Percentiles rank a stretch among this genome's conserved stretches.
Conservation (phyloP, 2,113 vertebrate species). For the Gadus macrocephalus region DNA sequence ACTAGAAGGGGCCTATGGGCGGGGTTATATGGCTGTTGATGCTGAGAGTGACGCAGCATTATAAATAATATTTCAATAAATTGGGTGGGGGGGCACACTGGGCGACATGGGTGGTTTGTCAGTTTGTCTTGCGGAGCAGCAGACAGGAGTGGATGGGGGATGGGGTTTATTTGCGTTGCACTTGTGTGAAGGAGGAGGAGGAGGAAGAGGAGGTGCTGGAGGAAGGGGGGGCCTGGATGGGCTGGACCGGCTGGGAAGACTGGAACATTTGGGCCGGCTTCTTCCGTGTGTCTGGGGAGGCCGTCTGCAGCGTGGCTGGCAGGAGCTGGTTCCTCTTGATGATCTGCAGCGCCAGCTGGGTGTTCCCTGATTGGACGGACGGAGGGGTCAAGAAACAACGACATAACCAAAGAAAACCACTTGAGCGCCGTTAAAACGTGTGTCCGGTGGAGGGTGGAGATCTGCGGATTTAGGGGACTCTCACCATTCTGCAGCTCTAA, state of each 20-base stretch:
- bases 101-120: background rate
- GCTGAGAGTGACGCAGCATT: constrained; percentile 31
- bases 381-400: background rate
- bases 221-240: constrained; percentile 82
- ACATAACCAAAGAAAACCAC: background rate
- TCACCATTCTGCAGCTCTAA: constrained; percentile 94
- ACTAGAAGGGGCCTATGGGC: background rate
- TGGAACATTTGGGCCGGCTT: constrained; percentile 77
- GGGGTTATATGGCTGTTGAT: constrained; percentile 2
- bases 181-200: constrained; percentile 79
- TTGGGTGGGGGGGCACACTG: background rate
- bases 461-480: background rate
- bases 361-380: constrained; percentile 80
- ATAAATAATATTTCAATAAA: constrained; percentile 37
- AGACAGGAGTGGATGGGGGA: background rate
- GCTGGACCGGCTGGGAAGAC: constrained; percentile 77
- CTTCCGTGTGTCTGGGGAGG: constrained; percentile 81
- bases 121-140: constrained; percentile 7
- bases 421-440: too few species aligned
- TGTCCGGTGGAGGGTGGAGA: too few species aligned
- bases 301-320: constrained; percentile 78
- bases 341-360: constrained; percentile 96
- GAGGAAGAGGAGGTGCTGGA: constrained; percentile 79
- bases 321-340: constrained; percentile 98
- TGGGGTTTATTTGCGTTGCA: constrained; percentile 86